Evolutionary conservation across 2,888 invertebrate genomes (phyloP).

Genomic region (Crocallis elinguaria): DNA sequence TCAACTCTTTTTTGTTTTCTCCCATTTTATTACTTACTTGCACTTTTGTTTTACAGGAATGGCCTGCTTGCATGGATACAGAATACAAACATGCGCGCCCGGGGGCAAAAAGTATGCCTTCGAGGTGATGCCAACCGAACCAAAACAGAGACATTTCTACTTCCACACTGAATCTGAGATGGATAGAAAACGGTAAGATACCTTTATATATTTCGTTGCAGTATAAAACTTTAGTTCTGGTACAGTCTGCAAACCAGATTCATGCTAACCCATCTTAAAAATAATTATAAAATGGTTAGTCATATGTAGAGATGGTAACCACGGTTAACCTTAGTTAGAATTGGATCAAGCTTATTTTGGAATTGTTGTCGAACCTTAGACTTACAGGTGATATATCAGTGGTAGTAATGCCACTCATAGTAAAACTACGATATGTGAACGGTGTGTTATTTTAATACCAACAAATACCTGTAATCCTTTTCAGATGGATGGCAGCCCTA

Average conservation of each 20-base stretch:
- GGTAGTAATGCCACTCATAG: too few species aligned
- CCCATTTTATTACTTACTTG: not conserved
- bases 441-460: too few species aligned
- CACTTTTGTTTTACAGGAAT: slow-evolving; percentile 87
- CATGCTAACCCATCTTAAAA: too few species aligned
- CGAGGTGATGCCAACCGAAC: slow-evolving; percentile 94
- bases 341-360: too few species aligned
- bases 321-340: too few species aligned
- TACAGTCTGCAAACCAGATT: too few species aligned
- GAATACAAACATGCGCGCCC: slow-evolving; percentile 92
- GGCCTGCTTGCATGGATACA: slow-evolving; percentile 97
- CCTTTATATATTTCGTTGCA: not conserved
- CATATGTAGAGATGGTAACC: too few species aligned
- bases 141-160: slow-evolving; percentile 94
- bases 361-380: too few species aligned
- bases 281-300: too few species aligned
- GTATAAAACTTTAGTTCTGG: too few species aligned
- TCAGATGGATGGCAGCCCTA: slow-evolving; percentile 96
- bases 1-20: not conserved
- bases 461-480: slow-evolving; percentile 49
- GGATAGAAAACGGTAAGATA: slow-evolving; percentile 93
- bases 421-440: too few species aligned
- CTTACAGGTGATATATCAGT: too few species aligned
- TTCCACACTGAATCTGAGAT: slow-evolving; percentile 97
- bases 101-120: slow-evolving; percentile 97